Evolutionary conservation across 2,888 invertebrate species (phyloP).

Genomic region (Embidobia sp.): DNA sequence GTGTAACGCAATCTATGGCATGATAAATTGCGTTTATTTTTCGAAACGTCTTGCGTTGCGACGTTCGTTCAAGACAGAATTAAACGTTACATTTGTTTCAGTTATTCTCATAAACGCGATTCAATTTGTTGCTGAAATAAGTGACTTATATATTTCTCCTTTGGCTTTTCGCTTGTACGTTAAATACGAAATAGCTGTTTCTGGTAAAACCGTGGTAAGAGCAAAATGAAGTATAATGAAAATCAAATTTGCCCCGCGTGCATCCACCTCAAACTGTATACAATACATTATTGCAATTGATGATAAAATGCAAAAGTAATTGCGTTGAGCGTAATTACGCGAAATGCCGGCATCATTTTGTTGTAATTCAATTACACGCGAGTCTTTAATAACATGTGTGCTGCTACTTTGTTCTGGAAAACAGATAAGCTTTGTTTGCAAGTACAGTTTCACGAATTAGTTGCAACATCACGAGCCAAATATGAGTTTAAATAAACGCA

Average conservation of each 20-base stretch:
- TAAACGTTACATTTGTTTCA: constrained; percentile 7
- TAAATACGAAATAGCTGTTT: constrained; percentile 26
- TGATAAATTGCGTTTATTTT: not conserved
- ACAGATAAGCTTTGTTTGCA: constrained; percentile 15
- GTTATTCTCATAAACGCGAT: constrained; percentile 8
- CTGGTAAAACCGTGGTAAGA: constrained; percentile 11
- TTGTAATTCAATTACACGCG: constrained; percentile 33
- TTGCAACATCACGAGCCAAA: not conserved
- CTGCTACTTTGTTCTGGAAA: constrained; percentile 8
- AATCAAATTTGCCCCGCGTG: constrained; percentile 17
- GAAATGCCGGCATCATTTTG: constrained; percentile 21
- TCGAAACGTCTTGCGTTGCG: not conserved
- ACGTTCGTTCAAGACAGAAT: constrained; percentile 1
- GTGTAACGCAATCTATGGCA: not conserved
- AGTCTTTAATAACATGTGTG: constrained; percentile 14
- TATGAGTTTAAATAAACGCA: not conserved
- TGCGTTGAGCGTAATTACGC: constrained; percentile 19
- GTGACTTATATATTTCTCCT: constrained; percentile 14
- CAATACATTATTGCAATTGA: constrained; percentile 23
- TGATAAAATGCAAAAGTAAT: constrained; percentile 38
- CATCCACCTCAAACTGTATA: constrained; percentile 4
- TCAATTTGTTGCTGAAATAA: constrained; percentile 21
- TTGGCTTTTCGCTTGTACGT: constrained; percentile 12
- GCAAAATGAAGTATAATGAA: constrained; percentile 22
- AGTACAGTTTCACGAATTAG: not conserved